Percentiles rank a stretch among this genome's conserved stretches.
Conservation (phyloP, 2,797 vertebrate species). For the Malacoraja senta region DNA sequence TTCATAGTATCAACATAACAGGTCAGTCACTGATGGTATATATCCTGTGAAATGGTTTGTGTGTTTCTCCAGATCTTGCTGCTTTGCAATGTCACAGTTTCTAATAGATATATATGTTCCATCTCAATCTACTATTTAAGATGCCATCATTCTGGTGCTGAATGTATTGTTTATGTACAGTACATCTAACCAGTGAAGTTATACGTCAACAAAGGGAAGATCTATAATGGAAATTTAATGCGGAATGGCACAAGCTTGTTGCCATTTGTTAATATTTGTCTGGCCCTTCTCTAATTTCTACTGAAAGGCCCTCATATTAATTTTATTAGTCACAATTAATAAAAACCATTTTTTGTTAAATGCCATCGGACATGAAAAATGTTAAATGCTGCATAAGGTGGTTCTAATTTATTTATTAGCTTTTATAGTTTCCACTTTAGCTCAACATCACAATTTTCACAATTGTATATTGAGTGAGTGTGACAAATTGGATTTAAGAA, state of each 20-base stretch:
- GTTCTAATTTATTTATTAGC: background rate
- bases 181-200: background rate
- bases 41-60: background rate
- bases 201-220: background rate
- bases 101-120: background rate
- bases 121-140: background rate
- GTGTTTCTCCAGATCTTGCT: conserved; percentile 15
- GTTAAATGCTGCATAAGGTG: background rate
- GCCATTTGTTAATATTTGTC: background rate
- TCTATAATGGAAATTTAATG: background rate
- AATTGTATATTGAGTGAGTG: background rate
- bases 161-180: conserved; percentile 15
- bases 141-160: background rate
- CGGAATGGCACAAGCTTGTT: background rate
- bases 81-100: conserved; percentile 7
- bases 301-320: background rate
- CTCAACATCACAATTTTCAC: background rate
- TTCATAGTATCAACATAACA: background rate
- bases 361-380: background rate
- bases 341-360: background rate
- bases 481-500: background rate
- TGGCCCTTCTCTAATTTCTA: background rate
- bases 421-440: background rate
- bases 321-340: background rate
- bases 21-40: background rate